Evolutionary conservation across 2,888 invertebrate species (phyloP), one percentile per base, ranked within the genome.

Genomic region (Deilephila elpenor): DNA sequence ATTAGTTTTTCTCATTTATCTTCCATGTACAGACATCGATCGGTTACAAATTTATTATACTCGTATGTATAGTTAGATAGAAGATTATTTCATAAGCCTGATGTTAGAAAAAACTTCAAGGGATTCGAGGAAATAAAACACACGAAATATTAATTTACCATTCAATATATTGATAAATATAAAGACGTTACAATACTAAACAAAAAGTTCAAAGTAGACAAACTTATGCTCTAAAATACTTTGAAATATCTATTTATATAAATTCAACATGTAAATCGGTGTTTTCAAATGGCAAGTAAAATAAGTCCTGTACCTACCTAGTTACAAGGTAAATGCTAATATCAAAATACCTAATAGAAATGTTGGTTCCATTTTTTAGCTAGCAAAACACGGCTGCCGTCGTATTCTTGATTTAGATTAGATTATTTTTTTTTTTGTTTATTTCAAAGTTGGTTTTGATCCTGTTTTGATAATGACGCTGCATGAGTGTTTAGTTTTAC

Each of bases 151-250:
- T 44, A 29, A 25, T 67, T 44, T 25, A 34, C n/a, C 37, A 64
- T 64, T 37, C n/a, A 64, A 67, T 44, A 44, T 44, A 51, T 44
- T 44, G 37, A 44, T 20, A 64, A 11, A 64, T 20, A 67, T 25
- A 67, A 67, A 67, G 44, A 51, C 64, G 60, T 53, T 70, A 73
- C 56, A 75, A 60, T 82, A 75, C 73, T 85, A 86, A 85, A 85
- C 86, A 88, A 84, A 82, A 83, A 78, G 81, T 82, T 80, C 85
- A 87, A 88, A 89, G 70, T 78, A 78, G 79, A 67, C 67, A 67
- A 67, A 67, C 67, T 67, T 67, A 67, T 17, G 6, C 17, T 72
- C 83, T 90, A 90, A 81, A 90, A 90, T 91, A 91, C 90, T 91
- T 86, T 85, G 73, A 84, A 84, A 85, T 84, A 76, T 74, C 73